A percentile compares a stretch with the other conserved stretches of the same genome.
Evolutionary conservation across 2,113 vertebrate species (phyloP).

Genomic region (Gymnarchus niloticus): DNA sequence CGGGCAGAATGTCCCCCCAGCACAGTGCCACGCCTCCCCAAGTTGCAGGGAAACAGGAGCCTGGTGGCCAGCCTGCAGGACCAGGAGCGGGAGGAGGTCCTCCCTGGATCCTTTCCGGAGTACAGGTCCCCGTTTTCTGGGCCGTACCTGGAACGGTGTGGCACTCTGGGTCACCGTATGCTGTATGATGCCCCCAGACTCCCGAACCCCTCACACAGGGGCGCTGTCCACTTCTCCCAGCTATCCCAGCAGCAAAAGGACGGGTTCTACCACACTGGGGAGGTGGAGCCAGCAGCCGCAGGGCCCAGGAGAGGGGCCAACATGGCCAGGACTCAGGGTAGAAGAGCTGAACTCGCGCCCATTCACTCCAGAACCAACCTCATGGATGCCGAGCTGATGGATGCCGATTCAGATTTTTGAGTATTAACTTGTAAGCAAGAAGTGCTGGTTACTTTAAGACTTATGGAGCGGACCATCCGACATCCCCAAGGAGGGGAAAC

Average conservation of each 20-base stretch:
- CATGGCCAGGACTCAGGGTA: slow-evolving; percentile 57
- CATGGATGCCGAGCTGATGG: slow-evolving; percentile 85
- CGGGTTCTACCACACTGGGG: slow-evolving; percentile 28
- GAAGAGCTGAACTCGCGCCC: slow-evolving; percentile 62
- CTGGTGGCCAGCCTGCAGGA: slow-evolving; percentile 65
- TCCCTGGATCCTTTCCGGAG: slow-evolving; percentile 58
- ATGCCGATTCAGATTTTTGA: slow-evolving; percentile 84
- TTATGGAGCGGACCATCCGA: slow-evolving; percentile 33
- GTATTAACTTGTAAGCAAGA: slow-evolving; percentile 29
- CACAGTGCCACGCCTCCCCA: slow-evolving; percentile 75
- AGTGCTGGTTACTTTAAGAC: slow-evolving; percentile 62
- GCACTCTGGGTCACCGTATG: slow-evolving; percentile 31
- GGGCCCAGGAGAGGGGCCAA: slow-evolving; percentile 44
- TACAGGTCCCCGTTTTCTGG: slow-evolving; percentile 37
- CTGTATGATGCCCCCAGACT: slow-evolving; percentile 35
- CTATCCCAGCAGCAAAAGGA: slow-evolving; percentile 46
- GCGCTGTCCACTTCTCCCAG: background rate
- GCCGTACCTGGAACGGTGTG: slow-evolving; percentile 42
- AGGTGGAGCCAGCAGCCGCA: slow-evolving; percentile 25
- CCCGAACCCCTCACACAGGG: slow-evolving; percentile 47
- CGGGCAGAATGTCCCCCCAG: slow-evolving; percentile 54
- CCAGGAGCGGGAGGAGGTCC: slow-evolving; percentile 55
- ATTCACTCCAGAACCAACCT: slow-evolving; percentile 88
- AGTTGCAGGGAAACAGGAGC: slow-evolving; percentile 72
- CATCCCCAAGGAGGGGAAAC: background rate